These are phyloP conservation scores for Pheosia tremula DNA, from an alignment of 2,888 invertebrate species.

Conservation along the genomic window DNA sequence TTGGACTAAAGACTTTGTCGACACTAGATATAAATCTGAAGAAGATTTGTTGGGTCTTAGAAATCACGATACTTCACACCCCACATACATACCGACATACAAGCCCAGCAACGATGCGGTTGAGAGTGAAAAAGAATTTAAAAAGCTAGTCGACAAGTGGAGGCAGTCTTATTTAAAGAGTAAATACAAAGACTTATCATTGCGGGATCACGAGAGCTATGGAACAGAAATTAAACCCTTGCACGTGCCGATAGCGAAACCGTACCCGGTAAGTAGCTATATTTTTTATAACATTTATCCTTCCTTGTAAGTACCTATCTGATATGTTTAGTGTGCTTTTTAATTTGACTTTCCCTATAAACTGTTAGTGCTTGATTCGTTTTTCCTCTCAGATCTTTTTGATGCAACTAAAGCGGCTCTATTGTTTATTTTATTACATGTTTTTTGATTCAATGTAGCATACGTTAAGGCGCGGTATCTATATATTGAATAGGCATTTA, in stretches of 20 bases:
- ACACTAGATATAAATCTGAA: slow-evolving; percentile 70
- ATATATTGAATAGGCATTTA: slow-evolving; percentile 29
- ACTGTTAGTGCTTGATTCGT: too few relatives aligned
- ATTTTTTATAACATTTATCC: too few relatives aligned
- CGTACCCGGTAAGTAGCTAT: slow-evolving; percentile 70
- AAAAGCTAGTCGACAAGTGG: slow-evolving; percentile 74
- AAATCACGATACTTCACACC: slow-evolving; percentile 72
- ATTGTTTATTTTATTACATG: not conserved
- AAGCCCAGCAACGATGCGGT: slow-evolving; percentile 57
- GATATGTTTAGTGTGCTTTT: too few relatives aligned
- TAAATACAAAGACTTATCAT: slow-evolving; percentile 63
- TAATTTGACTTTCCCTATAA: too few relatives aligned
- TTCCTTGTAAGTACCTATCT: too few relatives aligned
- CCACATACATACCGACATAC: slow-evolving; percentile 64
- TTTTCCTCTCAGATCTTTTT: too few relatives aligned
- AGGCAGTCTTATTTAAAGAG: slow-evolving; percentile 72
- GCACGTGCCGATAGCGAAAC: slow-evolving; percentile 72
- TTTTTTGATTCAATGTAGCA: not conserved
- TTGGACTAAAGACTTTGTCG: slow-evolving; percentile 62
- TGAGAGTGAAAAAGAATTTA: slow-evolving; percentile 65
- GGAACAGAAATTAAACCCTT: slow-evolving; percentile 67
- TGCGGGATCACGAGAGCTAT: slow-evolving; percentile 66
- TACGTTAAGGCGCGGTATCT: not conserved
- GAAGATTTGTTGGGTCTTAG: slow-evolving; percentile 75
- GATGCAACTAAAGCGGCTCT: too few relatives aligned